These are phyloP conservation scores for Bufo gargarizans DNA, from an alignment of 2,113 vertebrate species.

Conservation along the genomic window DNA sequence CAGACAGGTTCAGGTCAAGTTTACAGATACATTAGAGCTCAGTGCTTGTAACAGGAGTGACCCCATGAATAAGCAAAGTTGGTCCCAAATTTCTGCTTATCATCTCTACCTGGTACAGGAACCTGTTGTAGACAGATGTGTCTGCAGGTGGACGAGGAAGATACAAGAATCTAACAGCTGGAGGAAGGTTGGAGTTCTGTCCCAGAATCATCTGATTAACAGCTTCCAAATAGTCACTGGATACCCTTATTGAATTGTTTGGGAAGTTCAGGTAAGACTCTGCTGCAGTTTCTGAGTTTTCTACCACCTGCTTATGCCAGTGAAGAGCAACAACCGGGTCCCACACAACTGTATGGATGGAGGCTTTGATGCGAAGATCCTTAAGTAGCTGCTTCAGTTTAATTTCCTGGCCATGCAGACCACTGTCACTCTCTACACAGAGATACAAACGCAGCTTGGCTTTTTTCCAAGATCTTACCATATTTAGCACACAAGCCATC, in stretches of 20 bases:
- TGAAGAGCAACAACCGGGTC: conserved; percentile 83
- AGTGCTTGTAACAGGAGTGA: conserved; percentile 88
- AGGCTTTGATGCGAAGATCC: conserved; percentile 84
- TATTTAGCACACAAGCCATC: conserved; percentile 88
- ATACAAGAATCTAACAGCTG: conserved; percentile 85
- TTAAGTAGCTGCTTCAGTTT: conserved; percentile 85
- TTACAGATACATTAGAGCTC: conserved; percentile 75
- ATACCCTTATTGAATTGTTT: conserved; percentile 77
- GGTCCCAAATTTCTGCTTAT: conserved; percentile 85
- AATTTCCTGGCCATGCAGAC: conserved; percentile 77
- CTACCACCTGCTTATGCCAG: conserved; percentile 76
- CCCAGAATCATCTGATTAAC: conserved; percentile 83
- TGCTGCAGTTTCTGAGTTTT: conserved; percentile 28
- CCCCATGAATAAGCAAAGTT: conserved; percentile 87
- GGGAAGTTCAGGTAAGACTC: conserved; percentile 78
- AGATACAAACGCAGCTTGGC: conserved; percentile 85
- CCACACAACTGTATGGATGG: conserved; percentile 82
- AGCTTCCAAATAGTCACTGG: conserved; percentile 80
- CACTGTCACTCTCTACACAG: conserved; percentile 82
- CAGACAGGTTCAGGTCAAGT: not conserved
- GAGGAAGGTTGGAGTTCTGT: conserved; percentile 67
- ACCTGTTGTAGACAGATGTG: conserved; percentile 79
- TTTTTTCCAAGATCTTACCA: conserved; percentile 83
- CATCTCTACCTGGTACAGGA: conserved; percentile 84
- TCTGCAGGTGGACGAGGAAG: conserved; percentile 85